Percentiles rank a stretch among this genome's conserved stretches.
Evolutionary conservation across 2,113 vertebrate genomes (phyloP).

Genomic region (Bos javanicus): DNA sequence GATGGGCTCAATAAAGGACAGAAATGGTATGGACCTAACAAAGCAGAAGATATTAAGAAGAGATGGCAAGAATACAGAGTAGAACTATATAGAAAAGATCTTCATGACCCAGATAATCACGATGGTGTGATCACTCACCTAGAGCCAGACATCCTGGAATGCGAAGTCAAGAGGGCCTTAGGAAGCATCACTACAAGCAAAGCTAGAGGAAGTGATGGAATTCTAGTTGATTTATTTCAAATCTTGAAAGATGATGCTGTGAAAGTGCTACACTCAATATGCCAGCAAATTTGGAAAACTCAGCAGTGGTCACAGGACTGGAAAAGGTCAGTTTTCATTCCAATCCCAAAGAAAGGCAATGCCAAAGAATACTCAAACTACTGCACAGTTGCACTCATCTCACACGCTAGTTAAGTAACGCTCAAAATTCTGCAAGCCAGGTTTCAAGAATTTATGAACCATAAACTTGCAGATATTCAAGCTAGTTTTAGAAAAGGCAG

Average conservation of each 20-base stretch:
- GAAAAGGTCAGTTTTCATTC: neutral
- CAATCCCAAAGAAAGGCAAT: neutral
- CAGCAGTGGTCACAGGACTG: neutral
- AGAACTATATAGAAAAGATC: neutral
- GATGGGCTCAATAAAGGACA: neutral
- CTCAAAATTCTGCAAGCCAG: no score
- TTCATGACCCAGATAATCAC: neutral
- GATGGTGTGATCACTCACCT: neutral
- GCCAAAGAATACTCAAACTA: neutral
- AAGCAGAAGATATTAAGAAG: neutral
- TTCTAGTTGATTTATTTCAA: neutral
- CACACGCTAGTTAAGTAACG: no score
- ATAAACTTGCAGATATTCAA: no score
- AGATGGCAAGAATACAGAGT: neutral
- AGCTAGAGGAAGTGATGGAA: neutral
- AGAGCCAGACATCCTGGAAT: neutral
- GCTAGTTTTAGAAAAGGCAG: no score
- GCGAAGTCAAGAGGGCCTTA: fast-evolving
- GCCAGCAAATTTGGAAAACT: neutral
- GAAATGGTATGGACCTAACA: neutral
- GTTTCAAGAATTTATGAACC: fast-evolving
- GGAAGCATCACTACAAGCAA: neutral
- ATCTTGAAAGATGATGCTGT: neutral
- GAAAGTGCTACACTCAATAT: neutral
- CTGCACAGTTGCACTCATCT: neutral